phyloP scores from a whole-genome alignment of 1,140 invertebrate species.

The Calephelis nemesis region DNA sequence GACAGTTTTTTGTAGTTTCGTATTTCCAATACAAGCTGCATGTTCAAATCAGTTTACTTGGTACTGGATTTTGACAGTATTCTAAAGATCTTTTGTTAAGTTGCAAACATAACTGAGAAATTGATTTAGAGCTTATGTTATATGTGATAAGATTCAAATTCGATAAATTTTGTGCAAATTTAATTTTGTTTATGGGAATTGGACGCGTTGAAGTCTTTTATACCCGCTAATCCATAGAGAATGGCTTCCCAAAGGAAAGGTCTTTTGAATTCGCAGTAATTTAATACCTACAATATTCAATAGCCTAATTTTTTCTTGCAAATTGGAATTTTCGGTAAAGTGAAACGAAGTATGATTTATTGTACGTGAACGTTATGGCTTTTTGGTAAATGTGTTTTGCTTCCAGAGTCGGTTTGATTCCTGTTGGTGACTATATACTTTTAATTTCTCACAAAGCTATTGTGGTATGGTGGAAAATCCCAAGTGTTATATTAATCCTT shows the following conservation, averaged over 20 bases:
- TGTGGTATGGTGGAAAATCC: too few species aligned
- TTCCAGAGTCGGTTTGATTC: too few species aligned
- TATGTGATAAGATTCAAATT: not conserved
- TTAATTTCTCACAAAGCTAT: too few species aligned
- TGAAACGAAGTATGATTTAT: not conserved
- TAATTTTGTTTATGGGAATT: not conserved
- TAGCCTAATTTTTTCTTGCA: slow-evolving; percentile 14
- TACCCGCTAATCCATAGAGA: slow-evolving; percentile 7
- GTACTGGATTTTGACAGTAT: slow-evolving; percentile 7
- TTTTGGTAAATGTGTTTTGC: too few species aligned
- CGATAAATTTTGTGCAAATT: not conserved
- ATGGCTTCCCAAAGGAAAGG: not conserved
- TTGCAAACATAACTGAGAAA: not conserved
- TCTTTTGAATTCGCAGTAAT: slow-evolving; percentile 10
- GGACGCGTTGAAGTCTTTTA: slow-evolving; percentile 10
- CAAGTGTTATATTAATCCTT: too few species aligned
- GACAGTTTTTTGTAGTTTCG: slow-evolving; percentile 6
- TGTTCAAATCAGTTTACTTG: slow-evolving; percentile 2
- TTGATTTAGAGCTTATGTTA: not conserved
- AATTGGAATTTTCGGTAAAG: slow-evolving; percentile 12
- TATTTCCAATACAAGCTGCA: slow-evolving; percentile 8
- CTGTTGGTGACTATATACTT: too few species aligned
- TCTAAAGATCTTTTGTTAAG: not conserved
- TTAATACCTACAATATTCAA: slow-evolving; percentile 11
- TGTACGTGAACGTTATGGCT: too few species aligned